A percentile compares a stretch with the other conserved stretches of the same genome.
These are phyloP conservation scores for Drosophila tsacasi DNA, from an alignment of 1,140 invertebrate species.

Conservation along the genomic window DNA sequence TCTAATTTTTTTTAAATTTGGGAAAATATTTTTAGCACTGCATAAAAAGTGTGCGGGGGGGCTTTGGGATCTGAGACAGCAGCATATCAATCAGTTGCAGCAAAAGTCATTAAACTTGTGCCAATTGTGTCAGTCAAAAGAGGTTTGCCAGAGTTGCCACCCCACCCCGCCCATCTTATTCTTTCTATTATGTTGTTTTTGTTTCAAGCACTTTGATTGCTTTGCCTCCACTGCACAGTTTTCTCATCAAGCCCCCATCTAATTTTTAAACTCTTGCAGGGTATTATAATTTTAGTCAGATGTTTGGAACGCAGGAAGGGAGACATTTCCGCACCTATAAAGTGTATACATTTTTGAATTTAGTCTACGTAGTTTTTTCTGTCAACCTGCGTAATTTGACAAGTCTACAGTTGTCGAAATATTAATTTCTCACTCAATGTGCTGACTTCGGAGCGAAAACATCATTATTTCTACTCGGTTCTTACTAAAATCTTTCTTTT, in stretches of 20 bases:
- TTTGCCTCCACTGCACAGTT: constrained; percentile 23
- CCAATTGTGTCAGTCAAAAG: constrained; percentile 68
- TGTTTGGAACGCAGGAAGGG: too few species aligned
- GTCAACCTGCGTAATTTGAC: too few species aligned
- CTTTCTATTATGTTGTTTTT: constrained; percentile 29
- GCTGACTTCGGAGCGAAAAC: too few species aligned
- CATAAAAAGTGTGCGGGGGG: background rate
- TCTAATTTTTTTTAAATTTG: background rate
- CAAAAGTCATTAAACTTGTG: constrained; percentile 71
- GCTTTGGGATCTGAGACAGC: constrained; percentile 25
- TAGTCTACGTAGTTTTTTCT: too few species aligned
- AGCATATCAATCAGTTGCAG: constrained; percentile 70
- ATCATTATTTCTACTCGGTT: too few species aligned
- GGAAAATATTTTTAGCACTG: background rate
- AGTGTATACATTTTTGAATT: too few species aligned
- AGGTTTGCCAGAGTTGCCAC: constrained; percentile 11
- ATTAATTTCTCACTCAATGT: too few species aligned
- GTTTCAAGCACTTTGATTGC: constrained; percentile 32
- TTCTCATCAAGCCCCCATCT: background rate
- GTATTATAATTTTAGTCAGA: too few species aligned
- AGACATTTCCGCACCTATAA: too few species aligned
- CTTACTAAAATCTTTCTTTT: too few species aligned
- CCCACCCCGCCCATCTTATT: background rate
- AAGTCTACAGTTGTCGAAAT: too few species aligned
- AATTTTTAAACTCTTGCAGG: too few species aligned